A percentile compares a stretch with the other conserved stretches of the same genome.
These are phyloP conservation scores for Eledona agricola DNA, from an alignment of 2,888 invertebrate genomes.

Conservation along the genomic window DNA sequence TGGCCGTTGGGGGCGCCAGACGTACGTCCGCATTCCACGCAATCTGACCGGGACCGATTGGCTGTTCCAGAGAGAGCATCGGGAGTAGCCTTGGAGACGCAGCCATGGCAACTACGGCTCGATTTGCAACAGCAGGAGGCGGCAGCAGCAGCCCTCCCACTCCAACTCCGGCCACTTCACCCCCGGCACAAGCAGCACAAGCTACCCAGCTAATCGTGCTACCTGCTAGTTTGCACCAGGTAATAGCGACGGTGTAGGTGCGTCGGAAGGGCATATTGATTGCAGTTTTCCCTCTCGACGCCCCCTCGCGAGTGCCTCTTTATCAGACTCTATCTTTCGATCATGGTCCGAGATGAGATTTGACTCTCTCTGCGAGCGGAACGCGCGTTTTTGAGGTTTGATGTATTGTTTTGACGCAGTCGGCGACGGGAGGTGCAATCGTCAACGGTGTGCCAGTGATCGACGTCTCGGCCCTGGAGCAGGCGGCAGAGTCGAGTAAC, in stretches of 20 bases:
- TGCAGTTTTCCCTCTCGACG: not conserved
- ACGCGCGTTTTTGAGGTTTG: slow-evolving; percentile 9
- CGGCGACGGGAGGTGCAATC: slow-evolving; percentile 51
- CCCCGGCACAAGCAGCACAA: slow-evolving; percentile 59
- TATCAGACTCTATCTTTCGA: slow-evolving; percentile 8
- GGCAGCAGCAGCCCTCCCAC: slow-evolving; percentile 65
- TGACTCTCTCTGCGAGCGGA: slow-evolving; percentile 1
- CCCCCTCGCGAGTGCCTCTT: slow-evolving; percentile 14
- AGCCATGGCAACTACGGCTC: slow-evolving; percentile 67
- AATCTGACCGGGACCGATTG: slow-evolving; percentile 40
- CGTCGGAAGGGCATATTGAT: slow-evolving; percentile 12
- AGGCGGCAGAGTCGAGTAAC: slow-evolving; percentile 68
- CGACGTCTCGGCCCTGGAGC: slow-evolving; percentile 65
- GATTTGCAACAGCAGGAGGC: slow-evolving; percentile 66
- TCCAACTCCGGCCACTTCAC: slow-evolving; percentile 60
- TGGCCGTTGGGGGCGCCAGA: slow-evolving; percentile 1
- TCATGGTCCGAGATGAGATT: slow-evolving; percentile 7
- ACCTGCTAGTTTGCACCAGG: slow-evolving; percentile 64
- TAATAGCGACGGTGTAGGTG: slow-evolving; percentile 44
- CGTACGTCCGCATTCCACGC: slow-evolving; percentile 5
- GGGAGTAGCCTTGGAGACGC: slow-evolving; percentile 61
- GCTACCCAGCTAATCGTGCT: slow-evolving; percentile 63
- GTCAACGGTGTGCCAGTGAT: slow-evolving; percentile 63
- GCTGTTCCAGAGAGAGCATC: slow-evolving; percentile 58
- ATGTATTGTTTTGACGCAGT: slow-evolving; percentile 42